phyloP scores from a whole-genome alignment of 2,113 vertebrate genomes.

The Vanacampus margaritifer region DNA sequence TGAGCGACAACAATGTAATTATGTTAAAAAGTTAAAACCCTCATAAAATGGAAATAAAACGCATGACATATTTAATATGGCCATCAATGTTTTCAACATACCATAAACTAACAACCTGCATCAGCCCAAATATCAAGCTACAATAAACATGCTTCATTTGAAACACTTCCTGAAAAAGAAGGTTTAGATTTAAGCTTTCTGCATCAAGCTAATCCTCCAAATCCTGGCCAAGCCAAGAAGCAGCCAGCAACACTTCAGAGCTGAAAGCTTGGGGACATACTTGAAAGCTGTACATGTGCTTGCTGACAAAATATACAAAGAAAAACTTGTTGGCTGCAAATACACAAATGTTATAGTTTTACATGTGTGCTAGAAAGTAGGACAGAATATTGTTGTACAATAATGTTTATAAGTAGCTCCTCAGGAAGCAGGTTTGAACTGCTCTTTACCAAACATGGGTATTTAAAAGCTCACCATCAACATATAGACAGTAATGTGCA shows the following conservation, averaged over 20 bases:
- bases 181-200: conserved; percentile 55
- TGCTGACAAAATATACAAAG: conserved; percentile 1
- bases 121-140: not conserved
- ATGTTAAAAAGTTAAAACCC: not conserved
- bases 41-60: not conserved
- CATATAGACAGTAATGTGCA: not conserved
- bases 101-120: not conserved
- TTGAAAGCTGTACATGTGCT: not conserved
- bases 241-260: conserved; percentile 12
- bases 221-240: conserved; percentile 47
- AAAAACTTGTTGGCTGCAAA: not conserved
- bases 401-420: not conserved
- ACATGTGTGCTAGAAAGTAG: not conserved
- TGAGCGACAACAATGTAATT: not conserved
- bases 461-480: not conserved
- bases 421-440: not conserved
- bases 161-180: conserved; percentile 51
- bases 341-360: not conserved
- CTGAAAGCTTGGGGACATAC: not conserved
- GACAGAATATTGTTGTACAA: no score
- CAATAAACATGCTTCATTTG: conserved; percentile 32
- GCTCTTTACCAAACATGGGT: not conserved
- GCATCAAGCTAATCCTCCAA: conserved; percentile 60
- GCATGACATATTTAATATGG: not conserved
- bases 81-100: conserved; percentile 4